Conservation (phyloP, 1,140 invertebrate genomes). For the Mesaphorura yosii region DNA sequence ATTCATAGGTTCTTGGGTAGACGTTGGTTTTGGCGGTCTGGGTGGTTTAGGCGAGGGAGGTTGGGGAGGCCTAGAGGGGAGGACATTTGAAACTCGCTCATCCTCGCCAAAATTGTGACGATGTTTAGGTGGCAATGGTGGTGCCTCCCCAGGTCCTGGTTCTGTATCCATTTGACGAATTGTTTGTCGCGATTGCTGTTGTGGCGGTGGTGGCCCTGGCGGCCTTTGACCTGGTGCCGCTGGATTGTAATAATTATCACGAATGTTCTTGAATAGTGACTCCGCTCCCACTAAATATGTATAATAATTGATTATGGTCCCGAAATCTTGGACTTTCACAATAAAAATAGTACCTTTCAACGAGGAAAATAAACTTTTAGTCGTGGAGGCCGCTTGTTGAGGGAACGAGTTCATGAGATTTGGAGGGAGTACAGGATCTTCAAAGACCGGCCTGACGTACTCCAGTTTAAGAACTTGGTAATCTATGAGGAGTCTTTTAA, state of each 20-base stretch:
- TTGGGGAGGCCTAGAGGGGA: neutral
- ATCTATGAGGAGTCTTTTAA: too few species aligned
- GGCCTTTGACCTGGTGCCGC: too few species aligned
- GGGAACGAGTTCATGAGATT: too few species aligned
- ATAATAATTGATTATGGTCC: neutral
- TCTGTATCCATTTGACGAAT: constrained; percentile 3
- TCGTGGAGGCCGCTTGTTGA: neutral
- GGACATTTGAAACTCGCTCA: neutral
- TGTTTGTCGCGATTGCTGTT: too few species aligned
- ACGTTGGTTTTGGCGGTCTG: constrained; percentile 6
- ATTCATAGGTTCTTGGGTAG: neutral
- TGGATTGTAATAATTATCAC: constrained; percentile 15
- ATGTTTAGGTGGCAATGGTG: neutral
- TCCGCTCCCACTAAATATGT: constrained; percentile 21
- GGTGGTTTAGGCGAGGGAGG: constrained; percentile 17
- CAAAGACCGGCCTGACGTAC: neutral
- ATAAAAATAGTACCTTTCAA: neutral
- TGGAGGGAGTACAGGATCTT: neutral
- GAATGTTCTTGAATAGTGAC: constrained; percentile 29
- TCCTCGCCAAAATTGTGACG: neutral
- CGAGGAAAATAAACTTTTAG: neutral
- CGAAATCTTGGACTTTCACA: neutral
- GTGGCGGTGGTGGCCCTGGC: too few species aligned
- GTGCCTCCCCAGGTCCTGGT: constrained; percentile 1
- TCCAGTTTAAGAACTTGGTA: neutral